A percentile compares a stretch with the other conserved stretches of the same genome.
phyloP scores from a whole-genome alignment of 2,797 vertebrate species.

The Gymnocypris eckloni region DNA sequence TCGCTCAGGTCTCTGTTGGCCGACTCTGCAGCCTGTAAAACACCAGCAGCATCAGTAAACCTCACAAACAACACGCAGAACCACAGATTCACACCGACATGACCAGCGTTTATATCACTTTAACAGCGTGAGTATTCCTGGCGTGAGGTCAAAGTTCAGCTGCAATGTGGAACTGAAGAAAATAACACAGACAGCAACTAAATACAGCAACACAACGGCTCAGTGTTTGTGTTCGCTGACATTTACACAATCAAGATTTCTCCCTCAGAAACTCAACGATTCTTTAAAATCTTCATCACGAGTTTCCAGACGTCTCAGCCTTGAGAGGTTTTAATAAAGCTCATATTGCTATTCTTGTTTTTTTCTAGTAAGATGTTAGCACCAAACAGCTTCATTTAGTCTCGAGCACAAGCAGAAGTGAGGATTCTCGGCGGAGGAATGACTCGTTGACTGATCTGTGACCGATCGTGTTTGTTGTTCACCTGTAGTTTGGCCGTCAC shows the following conservation, averaged over 20 bases:
- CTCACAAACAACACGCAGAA: slow-evolving; percentile 30
- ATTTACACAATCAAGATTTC: background rate
- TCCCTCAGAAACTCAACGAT: background rate
- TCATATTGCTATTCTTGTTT: too few relatives aligned
- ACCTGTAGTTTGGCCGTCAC: slow-evolving; percentile 92
- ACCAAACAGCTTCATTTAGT: background rate
- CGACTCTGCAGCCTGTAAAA: slow-evolving; percentile 85
- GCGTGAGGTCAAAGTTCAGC: background rate
- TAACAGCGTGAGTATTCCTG: background rate
- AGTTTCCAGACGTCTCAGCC: background rate
- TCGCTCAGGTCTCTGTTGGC: slow-evolving; percentile 89
- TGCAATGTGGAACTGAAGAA: background rate
- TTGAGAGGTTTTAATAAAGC: background rate
- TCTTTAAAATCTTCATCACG: background rate
- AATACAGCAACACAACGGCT: background rate
- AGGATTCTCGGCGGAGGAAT: background rate
- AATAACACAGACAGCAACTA: background rate
- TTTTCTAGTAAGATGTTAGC: too few relatives aligned
- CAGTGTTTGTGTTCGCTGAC: background rate
- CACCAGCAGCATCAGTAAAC: background rate
- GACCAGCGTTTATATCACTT: slow-evolving; percentile 13
- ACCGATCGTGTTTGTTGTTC: slow-evolving; percentile 32
- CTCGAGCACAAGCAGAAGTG: background rate
- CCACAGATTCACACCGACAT: slow-evolving; percentile 53
- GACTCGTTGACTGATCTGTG: background rate